Evolutionary conservation across 1,140 invertebrate genomes (phyloP).

Genomic region (Anthonomus grandis): DNA sequence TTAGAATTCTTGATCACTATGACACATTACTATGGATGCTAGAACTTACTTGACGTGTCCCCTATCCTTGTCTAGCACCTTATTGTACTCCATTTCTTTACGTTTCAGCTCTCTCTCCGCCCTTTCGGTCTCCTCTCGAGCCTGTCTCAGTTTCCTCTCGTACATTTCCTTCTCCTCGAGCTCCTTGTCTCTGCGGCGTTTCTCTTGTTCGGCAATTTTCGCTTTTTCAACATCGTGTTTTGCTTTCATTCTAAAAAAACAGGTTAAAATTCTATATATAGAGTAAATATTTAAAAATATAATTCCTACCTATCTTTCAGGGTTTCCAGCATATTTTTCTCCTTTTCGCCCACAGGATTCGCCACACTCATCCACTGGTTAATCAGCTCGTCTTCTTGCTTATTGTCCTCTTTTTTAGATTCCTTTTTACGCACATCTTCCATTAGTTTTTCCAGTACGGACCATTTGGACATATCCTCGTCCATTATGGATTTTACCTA

Average conservation of each 20-base stretch:
- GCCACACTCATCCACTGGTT: slow-evolving; percentile 61
- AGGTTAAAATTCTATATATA: background rate
- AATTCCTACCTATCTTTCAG: slow-evolving; percentile 52
- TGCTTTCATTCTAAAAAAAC: slow-evolving; percentile 42
- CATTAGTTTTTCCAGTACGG: slow-evolving; percentile 48
- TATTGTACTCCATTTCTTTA: slow-evolving; percentile 45
- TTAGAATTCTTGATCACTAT: no score
- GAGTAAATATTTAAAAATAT: slow-evolving; percentile 27
- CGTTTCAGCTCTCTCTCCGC: slow-evolving; percentile 44
- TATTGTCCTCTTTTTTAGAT: slow-evolving; percentile 25
- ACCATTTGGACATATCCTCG: slow-evolving; percentile 49
- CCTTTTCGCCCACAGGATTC: slow-evolving; percentile 54
- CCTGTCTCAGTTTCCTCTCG: slow-evolving; percentile 43
- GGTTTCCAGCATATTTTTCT: slow-evolving; percentile 57
- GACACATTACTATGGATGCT: no score
- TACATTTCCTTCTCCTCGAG: slow-evolving; percentile 44
- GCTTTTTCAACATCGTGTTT: slow-evolving; percentile 50
- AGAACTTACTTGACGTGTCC: slow-evolving; percentile 39
- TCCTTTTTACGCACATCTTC: slow-evolving; percentile 49
- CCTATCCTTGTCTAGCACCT: slow-evolving; percentile 39
- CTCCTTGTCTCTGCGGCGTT: slow-evolving; percentile 50
- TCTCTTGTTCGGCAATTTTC: slow-evolving; percentile 53
- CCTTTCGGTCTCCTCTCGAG: slow-evolving; percentile 47
- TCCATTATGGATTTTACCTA: slow-evolving; percentile 47
- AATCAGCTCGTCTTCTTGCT: slow-evolving; percentile 52